Evolutionary conservation across 23 tunicate genomes (phyloP).

Genomic region (Diplosoma virens): DNA sequence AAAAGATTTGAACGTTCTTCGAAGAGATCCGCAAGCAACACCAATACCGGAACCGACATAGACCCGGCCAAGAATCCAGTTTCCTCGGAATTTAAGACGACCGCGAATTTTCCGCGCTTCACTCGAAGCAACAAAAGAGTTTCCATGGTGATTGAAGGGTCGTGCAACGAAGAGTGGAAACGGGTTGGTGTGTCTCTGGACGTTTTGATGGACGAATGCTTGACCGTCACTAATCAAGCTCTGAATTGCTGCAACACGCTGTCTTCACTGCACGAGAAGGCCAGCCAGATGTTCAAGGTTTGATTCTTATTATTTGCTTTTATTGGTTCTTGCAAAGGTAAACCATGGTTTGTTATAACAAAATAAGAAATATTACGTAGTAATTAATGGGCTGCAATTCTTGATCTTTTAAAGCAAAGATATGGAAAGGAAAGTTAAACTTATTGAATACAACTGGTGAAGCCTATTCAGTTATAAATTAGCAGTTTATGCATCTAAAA

Average conservation of each 20-base stretch:
- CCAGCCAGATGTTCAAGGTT: background rate
- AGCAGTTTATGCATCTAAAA: too few relatives aligned
- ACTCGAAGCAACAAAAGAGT: constrained; percentile 24
- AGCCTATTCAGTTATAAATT: too few relatives aligned
- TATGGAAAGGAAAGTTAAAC: too few relatives aligned
- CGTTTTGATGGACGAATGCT: constrained; percentile 43
- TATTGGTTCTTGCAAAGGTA: too few relatives aligned
- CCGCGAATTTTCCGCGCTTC: constrained; percentile 39
- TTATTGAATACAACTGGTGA: too few relatives aligned
- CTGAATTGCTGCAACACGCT: constrained; percentile 25
- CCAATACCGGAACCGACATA: background rate
- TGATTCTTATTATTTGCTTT: too few relatives aligned
- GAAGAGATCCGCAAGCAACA: background rate
- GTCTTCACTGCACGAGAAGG: constrained; percentile 41
- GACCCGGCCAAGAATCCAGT: constrained; percentile 13
- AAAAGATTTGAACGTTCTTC: background rate
- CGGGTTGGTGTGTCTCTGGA: constrained; percentile 50
- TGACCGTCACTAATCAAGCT: constrained; percentile 36
- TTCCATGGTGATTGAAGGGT: constrained; percentile 30
- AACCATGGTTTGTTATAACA: too few relatives aligned
- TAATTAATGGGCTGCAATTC: too few relatives aligned
- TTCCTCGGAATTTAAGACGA: constrained; percentile 18
- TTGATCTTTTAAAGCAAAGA: too few relatives aligned
- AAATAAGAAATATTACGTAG: too few relatives aligned
- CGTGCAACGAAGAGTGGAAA: constrained; percentile 55